phyloP scores from a whole-genome alignment of 2,888 invertebrate genomes.

The Caenorhabditis wallacei region DNA sequence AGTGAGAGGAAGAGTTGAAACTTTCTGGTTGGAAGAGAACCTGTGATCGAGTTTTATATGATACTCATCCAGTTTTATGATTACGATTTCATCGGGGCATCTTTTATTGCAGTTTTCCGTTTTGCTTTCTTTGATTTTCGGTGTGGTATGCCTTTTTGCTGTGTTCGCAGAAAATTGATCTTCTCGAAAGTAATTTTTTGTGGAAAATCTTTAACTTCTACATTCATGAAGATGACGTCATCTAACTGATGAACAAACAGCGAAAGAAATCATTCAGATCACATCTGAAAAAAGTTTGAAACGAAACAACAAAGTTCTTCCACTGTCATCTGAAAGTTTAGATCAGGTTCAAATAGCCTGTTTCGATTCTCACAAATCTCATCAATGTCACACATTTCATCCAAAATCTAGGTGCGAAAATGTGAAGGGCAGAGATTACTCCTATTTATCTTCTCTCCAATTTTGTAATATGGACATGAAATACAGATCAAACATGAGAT shows the following conservation, averaged over 20 bases:
- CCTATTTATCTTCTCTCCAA: not conserved
- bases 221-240: too few relatives aligned
- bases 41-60: conserved; percentile 32
- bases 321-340: not conserved
- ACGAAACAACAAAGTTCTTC: too few relatives aligned
- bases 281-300: too few relatives aligned
- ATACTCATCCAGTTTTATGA: conserved; percentile 20
- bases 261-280: too few relatives aligned
- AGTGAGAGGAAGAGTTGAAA: conserved; percentile 1
- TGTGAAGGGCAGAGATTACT: conserved; percentile 21
- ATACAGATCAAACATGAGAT: conserved; percentile 17
- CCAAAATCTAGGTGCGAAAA: conserved; percentile 22
- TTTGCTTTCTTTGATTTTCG: not conserved
- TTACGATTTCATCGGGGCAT: not conserved
- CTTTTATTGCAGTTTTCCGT: conserved; percentile 27
- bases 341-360: conserved; percentile 20
- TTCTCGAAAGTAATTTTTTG: too few relatives aligned
- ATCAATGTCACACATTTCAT: conserved; percentile 4
- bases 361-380: conserved; percentile 11
- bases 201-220: too few relatives aligned
- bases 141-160: not conserved
- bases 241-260: too few relatives aligned
- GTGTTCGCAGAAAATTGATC: too few relatives aligned
- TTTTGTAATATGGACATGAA: not conserved
- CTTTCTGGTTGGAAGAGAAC: conserved; percentile 7